Conservation (phyloP, 1,140 invertebrate species). For the Apis mellifera region Amel_HAv3.1 CM009946.2:2126001-2126500, state of each 20-base stretch:
- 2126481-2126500: conserved; percentile 73
- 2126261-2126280: conserved; percentile 41
- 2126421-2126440: neutral
- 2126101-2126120: neutral
- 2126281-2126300: conserved; percentile 65
- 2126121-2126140: conserved; percentile 26
- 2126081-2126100: conserved; percentile 16
- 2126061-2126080: conserved; percentile 13
- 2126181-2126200: neutral
- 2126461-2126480: conserved; percentile 8
- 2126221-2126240: conserved; percentile 22
- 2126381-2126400: conserved; percentile 61
- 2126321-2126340: conserved; percentile 70
- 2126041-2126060: no score
- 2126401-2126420: conserved; percentile 1
- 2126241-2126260: neutral
- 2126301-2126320: conserved; percentile 72
- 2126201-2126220: neutral
- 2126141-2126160: conserved; percentile 35
- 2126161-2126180: conserved; percentile 21
- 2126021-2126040: no score
- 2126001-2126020: no score
- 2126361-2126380: conserved; percentile 63
- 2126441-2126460: neutral
- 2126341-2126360: conserved; percentile 75